These are phyloP conservation scores for Bicyclus anynana DNA, from an alignment of 1,140 invertebrate species.

Conservation along the genomic window DNA sequence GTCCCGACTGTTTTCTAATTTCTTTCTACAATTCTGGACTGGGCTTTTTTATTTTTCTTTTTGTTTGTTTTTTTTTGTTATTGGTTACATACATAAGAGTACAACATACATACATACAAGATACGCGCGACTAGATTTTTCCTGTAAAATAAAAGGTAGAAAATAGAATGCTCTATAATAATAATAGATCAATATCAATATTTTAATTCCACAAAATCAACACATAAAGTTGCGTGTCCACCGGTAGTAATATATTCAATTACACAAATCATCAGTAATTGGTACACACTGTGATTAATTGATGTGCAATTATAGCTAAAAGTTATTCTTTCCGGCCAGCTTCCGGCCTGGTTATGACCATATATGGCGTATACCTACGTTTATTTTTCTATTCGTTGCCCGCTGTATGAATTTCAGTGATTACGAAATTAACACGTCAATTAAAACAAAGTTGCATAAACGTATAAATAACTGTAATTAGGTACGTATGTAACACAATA, in stretches of 20 bases:
- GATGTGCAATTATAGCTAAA: neutral
- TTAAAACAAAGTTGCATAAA: neutral
- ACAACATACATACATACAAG: too few relatives aligned
- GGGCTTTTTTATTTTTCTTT: too few relatives aligned
- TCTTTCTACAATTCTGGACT: too few relatives aligned
- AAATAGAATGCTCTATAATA: neutral
- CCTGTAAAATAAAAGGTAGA: too few relatives aligned
- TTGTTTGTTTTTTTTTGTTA: too few relatives aligned
- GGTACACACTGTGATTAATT: slow-evolving; percentile 1
- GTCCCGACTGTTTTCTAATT: too few relatives aligned
- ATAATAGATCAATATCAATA: neutral
- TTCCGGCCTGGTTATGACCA: slow-evolving; percentile 6
- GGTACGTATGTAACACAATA: too few relatives aligned
- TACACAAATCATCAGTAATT: slow-evolving; percentile 1
- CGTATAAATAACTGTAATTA: too few relatives aligned
- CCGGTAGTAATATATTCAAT: slow-evolving; percentile 4
- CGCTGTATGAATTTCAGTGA: neutral
- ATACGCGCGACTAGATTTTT: too few relatives aligned
- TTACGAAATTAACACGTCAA: neutral
- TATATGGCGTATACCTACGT: neutral
- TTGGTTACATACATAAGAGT: too few relatives aligned
- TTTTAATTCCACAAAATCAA: neutral
- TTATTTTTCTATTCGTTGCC: neutral
- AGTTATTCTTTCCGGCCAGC: slow-evolving; percentile 2
- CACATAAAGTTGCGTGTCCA: neutral